phyloP scores from a whole-genome alignment of 1,140 invertebrate genomes.

The Branchinecta lindahli region DNA sequence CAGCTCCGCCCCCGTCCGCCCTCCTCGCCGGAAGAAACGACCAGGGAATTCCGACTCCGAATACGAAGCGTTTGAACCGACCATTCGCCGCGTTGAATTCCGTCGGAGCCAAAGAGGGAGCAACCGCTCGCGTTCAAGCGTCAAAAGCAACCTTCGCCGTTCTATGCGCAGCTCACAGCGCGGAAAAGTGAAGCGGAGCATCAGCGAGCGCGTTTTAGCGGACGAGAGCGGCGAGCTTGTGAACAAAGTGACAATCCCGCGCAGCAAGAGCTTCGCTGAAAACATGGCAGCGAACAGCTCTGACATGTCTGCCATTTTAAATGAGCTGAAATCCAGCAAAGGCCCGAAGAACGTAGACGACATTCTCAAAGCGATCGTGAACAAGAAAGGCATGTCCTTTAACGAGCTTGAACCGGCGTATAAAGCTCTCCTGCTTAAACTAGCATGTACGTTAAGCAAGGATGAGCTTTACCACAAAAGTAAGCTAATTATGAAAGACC shows the following conservation, averaged over 20 bases:
- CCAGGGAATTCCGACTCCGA: background rate
- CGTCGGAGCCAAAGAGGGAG: conserved; percentile 16
- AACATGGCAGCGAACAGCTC: conserved; percentile 10
- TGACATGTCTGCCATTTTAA: conserved; percentile 20
- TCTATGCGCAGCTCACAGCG: conserved; percentile 10
- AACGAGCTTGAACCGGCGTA: conserved; percentile 78
- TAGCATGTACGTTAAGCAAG: conserved; percentile 68
- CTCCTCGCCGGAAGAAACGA: conserved; percentile 20
- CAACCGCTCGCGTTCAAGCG: conserved; percentile 15
- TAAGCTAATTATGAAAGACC: conserved; percentile 69
- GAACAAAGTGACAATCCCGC: conserved; percentile 63
- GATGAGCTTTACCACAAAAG: conserved; percentile 75
- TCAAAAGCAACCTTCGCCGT: conserved; percentile 14
- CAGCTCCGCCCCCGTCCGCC: conserved; percentile 13
- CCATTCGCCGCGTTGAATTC: conserved; percentile 3
- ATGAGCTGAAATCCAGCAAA: conserved; percentile 39
- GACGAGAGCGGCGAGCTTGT: conserved; percentile 47
- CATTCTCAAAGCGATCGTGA: conserved; percentile 68
- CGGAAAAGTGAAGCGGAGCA: conserved; percentile 16
- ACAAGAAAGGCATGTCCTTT: conserved; percentile 78
- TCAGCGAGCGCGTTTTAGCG: conserved; percentile 16
- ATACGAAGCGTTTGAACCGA: conserved; percentile 12
- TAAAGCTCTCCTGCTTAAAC: conserved; percentile 68
- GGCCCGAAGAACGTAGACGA: conserved; percentile 71
- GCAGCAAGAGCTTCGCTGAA: conserved; percentile 51